A percentile compares a stretch with the other conserved stretches of the same genome.
Evolutionary conservation across 2,113 vertebrate species (phyloP).

Genomic region (Corapipo altera): DNA sequence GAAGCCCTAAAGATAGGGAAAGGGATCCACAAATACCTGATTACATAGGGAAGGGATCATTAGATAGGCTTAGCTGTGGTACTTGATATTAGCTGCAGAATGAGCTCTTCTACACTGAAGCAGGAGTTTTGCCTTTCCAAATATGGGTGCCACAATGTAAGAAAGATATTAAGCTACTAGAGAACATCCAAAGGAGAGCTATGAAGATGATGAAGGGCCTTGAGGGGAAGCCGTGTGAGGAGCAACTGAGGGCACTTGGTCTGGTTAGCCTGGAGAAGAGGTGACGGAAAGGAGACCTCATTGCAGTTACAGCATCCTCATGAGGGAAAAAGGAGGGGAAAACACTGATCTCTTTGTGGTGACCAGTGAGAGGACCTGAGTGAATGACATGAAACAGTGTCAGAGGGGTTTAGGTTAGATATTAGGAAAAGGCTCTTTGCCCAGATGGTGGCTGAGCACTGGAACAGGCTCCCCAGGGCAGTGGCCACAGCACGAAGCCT

Average conservation of each 20-base stretch:
- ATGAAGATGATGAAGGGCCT: neutral
- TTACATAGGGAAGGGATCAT: neutral
- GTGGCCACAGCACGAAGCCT: neutral
- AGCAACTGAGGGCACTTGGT: neutral
- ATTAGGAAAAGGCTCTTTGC: neutral
- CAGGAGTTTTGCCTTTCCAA: neutral
- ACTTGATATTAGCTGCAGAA: neutral
- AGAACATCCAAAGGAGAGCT: neutral
- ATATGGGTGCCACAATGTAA: rapidly evolving
- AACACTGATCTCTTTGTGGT: neutral
- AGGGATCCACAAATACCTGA: neutral
- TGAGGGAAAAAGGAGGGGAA: neutral
- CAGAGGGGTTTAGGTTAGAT: neutral
- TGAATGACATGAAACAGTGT: neutral
- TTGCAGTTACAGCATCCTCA: rapidly evolving
- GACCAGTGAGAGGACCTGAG: neutral
- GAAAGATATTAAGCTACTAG: neutral
- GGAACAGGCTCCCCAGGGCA: neutral
- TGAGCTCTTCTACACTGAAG: neutral
- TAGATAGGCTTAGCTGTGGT: neutral
- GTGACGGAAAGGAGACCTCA: neutral
- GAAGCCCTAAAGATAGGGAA: neutral
- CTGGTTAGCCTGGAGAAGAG: neutral
- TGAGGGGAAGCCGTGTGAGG: neutral
- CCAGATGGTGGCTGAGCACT: neutral